Conservation (phyloP, 2,888 invertebrate species). For the Prosapia bicincta region DNA sequence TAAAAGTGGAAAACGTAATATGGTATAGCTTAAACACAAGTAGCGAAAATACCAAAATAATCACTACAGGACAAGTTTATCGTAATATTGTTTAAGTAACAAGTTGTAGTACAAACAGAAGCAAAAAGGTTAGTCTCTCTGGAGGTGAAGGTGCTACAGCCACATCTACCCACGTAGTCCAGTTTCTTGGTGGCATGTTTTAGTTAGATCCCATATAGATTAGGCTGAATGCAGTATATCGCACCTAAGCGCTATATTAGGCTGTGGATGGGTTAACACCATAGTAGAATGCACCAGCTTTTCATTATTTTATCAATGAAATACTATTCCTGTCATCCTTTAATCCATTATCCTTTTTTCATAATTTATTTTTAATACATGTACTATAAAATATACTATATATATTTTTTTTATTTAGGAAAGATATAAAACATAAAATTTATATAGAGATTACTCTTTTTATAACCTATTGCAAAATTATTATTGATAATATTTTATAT, state of each 20-base stretch:
- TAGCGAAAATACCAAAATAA: too few species aligned
- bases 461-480: too few species aligned
- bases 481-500: too few species aligned
- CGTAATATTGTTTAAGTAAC: too few species aligned
- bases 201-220: slow-evolving; percentile 41
- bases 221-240: slow-evolving; percentile 14
- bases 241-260: neutral
- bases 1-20: too few species aligned
- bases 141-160: neutral
- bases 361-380: neutral
- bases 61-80: too few species aligned
- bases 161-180: slow-evolving; percentile 15
- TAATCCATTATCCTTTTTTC: neutral
- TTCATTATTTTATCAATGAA: neutral
- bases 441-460: too few species aligned
- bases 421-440: too few species aligned
- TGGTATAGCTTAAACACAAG: too few species aligned
- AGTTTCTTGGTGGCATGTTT: slow-evolving; percentile 74
- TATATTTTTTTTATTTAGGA: neutral
- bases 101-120: neutral
- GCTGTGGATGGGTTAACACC: neutral
- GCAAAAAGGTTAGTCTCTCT: neutral
- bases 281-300: slow-evolving; percentile 20
- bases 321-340: neutral
- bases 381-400: neutral